Evolutionary conservation across 2,797 vertebrate genomes (phyloP).

Genomic region (Myoxocephalus aenaeus): DNA sequence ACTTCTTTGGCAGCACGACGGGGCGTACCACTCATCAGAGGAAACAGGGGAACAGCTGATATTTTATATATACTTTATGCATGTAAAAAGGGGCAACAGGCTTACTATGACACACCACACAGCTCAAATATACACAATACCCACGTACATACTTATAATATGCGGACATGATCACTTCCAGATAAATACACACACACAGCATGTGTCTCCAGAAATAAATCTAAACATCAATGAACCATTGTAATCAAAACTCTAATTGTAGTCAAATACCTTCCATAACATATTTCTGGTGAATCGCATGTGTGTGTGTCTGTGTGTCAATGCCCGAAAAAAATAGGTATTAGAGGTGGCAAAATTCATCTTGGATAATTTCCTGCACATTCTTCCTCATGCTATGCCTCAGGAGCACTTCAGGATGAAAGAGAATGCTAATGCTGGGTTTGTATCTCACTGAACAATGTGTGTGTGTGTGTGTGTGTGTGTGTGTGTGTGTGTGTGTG

Average conservation of each 20-base stretch:
- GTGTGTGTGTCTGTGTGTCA: constrained; percentile 39
- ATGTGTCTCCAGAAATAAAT: constrained; percentile 15
- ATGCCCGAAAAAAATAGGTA: constrained; percentile 42
- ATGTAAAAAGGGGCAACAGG: constrained; percentile 37
- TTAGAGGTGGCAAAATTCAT: constrained; percentile 72
- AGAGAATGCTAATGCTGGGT: constrained; percentile 78
- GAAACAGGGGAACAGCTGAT: constrained; percentile 61
- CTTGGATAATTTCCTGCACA: constrained; percentile 79
- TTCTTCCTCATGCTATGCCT: constrained; percentile 74
- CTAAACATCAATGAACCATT: constrained; percentile 8
- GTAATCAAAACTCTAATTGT: constrained; percentile 33
- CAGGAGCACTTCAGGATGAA: constrained; percentile 79
- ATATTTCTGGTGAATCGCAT: constrained; percentile 19
- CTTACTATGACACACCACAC: neutral
- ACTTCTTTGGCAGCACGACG: constrained; percentile 70
- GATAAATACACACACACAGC: constrained; percentile 1
- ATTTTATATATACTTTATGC: constrained; percentile 48
- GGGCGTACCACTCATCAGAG: constrained; percentile 74
- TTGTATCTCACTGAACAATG: constrained; percentile 65
- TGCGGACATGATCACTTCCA: neutral
- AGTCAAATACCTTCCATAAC: constrained; percentile 28
- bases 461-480: constrained; percentile 47
- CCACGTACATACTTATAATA: neutral
- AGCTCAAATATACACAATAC: constrained; percentile 6
- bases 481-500: constrained; percentile 11